Percentiles rank a stretch among this genome's conserved stretches.
Conservation (phyloP, 1,140 invertebrate species). For the Stegodyphus dumicola region DNA sequence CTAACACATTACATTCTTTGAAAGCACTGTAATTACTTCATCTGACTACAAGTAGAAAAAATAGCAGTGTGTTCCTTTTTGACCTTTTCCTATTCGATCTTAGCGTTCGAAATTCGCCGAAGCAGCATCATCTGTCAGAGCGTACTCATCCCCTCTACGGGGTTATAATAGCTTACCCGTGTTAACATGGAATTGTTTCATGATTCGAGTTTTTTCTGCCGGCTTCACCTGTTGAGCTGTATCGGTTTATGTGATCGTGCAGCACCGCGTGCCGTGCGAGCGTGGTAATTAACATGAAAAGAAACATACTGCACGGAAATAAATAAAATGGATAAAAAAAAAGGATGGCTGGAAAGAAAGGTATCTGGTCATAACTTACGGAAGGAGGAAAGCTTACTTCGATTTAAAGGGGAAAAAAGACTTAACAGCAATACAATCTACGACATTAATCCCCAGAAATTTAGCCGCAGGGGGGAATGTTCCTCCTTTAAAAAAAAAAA, state of each 20-base stretch:
- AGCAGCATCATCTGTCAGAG: neutral
- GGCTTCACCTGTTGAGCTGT: slow-evolving; percentile 18
- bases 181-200: slow-evolving; percentile 25
- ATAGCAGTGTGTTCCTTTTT: slow-evolving; percentile 3
- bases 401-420: too few relatives aligned
- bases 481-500: too few relatives aligned
- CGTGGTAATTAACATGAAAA: slow-evolving; percentile 16
- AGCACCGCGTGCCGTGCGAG: neutral
- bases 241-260: neutral
- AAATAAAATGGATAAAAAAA: neutral
- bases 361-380: too few relatives aligned
- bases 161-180: neutral
- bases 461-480: too few relatives aligned
- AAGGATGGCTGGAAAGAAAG: too few relatives aligned
- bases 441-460: too few relatives aligned
- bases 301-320: neutral
- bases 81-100: slow-evolving; percentile 4
- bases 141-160: neutral
- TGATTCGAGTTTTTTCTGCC: neutral
- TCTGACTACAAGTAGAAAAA: slow-evolving; percentile 6
- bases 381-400: too few relatives aligned
- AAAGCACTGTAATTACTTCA: slow-evolving; percentile 11
- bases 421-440: too few relatives aligned
- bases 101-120: slow-evolving; percentile 2
- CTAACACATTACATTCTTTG: neutral